Conservation (phyloP, 2,113 vertebrate species). For the Otus sunia region DNA sequence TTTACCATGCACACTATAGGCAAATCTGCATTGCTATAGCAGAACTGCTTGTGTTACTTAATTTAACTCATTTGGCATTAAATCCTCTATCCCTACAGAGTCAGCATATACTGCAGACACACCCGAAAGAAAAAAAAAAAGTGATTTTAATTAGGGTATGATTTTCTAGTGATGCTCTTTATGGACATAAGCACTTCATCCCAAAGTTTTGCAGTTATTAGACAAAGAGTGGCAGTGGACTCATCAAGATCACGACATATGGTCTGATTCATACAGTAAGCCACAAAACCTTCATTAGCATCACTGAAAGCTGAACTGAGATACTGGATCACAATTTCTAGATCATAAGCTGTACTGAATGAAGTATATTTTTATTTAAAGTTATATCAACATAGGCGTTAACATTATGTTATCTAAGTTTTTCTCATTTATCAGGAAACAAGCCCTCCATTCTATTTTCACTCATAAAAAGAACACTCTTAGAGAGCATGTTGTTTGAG, state of each 20-base stretch:
- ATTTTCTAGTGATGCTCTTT: not conserved
- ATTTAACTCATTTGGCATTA: not conserved
- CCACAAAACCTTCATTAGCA: not conserved
- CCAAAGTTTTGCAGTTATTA: not conserved
- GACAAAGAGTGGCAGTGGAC: not conserved
- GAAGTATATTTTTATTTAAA: not conserved
- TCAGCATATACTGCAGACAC: not conserved
- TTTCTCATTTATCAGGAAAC: not conserved
- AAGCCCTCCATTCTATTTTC: not conserved
- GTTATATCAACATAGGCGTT: not conserved
- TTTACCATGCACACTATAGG: not conserved
- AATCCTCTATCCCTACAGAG: not conserved
- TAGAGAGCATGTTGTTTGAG: rapidly evolving
- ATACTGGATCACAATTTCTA: not conserved
- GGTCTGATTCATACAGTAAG: not conserved
- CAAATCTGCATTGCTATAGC: not conserved
- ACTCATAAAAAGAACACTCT: not conserved
- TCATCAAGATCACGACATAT: not conserved
- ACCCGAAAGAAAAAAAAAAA: not conserved
- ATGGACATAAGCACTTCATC: not conserved
- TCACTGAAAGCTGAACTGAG: not conserved
- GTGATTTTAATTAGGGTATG: not conserved
- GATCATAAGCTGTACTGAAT: not conserved
- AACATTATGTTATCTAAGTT: not conserved
- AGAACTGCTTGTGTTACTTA: not conserved